Evolutionary conservation across 1,140 invertebrate species (phyloP).

Genomic region (Drosophila ogumai): DNA sequence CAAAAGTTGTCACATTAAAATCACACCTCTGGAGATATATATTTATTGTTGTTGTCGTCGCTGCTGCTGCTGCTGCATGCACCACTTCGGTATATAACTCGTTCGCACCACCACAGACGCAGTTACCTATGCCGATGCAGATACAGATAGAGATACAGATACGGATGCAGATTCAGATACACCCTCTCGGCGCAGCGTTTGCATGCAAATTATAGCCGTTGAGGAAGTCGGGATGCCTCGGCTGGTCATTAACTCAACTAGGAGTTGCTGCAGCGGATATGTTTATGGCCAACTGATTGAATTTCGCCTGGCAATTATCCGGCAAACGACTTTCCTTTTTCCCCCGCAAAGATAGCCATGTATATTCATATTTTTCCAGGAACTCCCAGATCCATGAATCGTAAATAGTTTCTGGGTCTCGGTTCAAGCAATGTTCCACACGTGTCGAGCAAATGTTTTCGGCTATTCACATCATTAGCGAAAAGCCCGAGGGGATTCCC

Average conservation of each 20-base stretch:
- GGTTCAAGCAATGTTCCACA: constrained; percentile 10
- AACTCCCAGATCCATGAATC: not conserved
- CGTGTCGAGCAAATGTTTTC: constrained; percentile 63
- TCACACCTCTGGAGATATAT: constrained; percentile 78
- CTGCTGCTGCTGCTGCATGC: constrained; percentile 53
- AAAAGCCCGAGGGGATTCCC: constrained; percentile 50
- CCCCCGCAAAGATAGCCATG: constrained; percentile 15
- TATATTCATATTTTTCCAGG: constrained; percentile 26
- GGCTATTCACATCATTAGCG: constrained; percentile 53
- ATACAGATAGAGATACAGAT: constrained; percentile 21
- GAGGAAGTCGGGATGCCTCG: constrained; percentile 61
- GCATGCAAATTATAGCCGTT: constrained; percentile 73
- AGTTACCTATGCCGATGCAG: constrained; percentile 28
- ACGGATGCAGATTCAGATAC: constrained; percentile 49
- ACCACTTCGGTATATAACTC: constrained; percentile 71
- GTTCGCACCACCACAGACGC: constrained; percentile 52
- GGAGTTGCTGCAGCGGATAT: constrained; percentile 64
- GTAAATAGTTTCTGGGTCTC: constrained; percentile 10
- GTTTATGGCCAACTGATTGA: constrained; percentile 66
- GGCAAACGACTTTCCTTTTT: constrained; percentile 53
- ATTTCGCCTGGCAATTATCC: constrained; percentile 45
- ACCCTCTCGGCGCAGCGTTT: constrained; percentile 62
- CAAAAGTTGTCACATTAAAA: constrained; percentile 83
- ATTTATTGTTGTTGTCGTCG: constrained; percentile 73
- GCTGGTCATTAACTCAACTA: constrained; percentile 60